phyloP scores from a whole-genome alignment of 2,113 vertebrate species.

The Murina feae region DNA sequence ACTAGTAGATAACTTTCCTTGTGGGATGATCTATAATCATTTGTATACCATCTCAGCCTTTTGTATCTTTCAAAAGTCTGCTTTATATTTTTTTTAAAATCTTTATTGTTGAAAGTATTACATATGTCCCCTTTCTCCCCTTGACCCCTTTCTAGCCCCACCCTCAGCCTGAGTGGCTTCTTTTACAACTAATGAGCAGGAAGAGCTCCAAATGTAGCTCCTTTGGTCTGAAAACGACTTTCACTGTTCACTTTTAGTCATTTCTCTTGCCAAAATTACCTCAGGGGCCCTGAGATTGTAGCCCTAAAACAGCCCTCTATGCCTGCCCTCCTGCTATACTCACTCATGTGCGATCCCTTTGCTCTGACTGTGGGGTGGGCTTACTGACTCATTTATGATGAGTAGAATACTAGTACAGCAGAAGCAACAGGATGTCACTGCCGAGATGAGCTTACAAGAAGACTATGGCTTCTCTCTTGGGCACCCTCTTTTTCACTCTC shows the following conservation, averaged over 20 bases:
- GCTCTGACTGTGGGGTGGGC: not conserved
- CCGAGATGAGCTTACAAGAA: not conserved
- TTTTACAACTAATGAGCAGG: conserved; percentile 3
- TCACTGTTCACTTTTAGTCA: not conserved
- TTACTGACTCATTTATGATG: not conserved
- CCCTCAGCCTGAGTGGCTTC: not conserved
- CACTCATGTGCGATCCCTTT: not conserved
- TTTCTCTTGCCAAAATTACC: conserved; percentile 8
- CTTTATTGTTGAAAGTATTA: no score
- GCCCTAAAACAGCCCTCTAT: not conserved
- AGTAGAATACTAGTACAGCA: not conserved
- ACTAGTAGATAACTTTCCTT: not conserved
- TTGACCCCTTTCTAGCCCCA: no score
- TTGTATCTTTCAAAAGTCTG: not conserved
- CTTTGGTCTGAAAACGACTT: not conserved
- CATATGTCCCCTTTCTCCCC: no score
- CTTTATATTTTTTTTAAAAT: not conserved
- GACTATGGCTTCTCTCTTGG: not conserved
- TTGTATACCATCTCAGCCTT: not conserved
- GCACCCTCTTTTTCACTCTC: not conserved
- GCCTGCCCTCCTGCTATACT: not conserved
- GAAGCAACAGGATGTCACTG: not conserved
- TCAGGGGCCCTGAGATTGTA: not conserved
- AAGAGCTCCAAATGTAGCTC: not conserved
- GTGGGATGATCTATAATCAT: not conserved